phyloP scores from a whole-genome alignment of 2,888 invertebrate species.

The Oxyscelio sp. region DNA sequence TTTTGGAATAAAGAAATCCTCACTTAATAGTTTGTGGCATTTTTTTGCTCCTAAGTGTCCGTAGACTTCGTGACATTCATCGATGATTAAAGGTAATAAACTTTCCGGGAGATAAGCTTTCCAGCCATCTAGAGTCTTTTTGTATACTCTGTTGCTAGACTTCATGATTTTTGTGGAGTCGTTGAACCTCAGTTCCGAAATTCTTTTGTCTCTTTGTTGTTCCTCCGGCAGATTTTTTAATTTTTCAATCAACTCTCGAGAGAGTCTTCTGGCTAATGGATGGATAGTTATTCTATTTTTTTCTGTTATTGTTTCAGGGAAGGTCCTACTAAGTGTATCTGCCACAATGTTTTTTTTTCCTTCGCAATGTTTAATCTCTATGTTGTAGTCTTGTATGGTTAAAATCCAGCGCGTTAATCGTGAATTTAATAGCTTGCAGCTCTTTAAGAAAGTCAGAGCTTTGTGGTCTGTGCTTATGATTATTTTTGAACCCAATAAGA shows the following conservation, averaged over 20 bases:
- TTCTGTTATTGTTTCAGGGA: no score
- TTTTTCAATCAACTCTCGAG: not conserved
- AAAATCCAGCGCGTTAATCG: slow-evolving; percentile 79
- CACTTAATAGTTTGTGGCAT: not conserved
- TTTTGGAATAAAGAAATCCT: slow-evolving; percentile 15
- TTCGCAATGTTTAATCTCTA: slow-evolving; percentile 71
- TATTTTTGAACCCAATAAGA: slow-evolving; percentile 66
- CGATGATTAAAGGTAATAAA: no score
- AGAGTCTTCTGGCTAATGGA: not conserved
- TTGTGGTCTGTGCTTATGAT: slow-evolving; percentile 79
- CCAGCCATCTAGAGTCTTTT: no score
- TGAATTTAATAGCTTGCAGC: slow-evolving; percentile 76
- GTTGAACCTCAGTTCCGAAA: no score
- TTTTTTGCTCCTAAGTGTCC: slow-evolving; percentile 35
- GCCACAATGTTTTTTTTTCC: slow-evolving; percentile 77
- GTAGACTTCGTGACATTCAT: slow-evolving; percentile 18
- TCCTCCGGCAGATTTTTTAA: no score
- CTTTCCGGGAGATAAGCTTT: no score
- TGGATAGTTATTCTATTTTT: no score
- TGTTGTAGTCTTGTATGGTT: slow-evolving; percentile 78
- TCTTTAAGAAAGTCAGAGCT: slow-evolving; percentile 77
- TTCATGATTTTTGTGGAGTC: no score
- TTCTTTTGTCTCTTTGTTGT: no score
- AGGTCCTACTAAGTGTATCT: slow-evolving; percentile 41
- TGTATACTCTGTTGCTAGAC: no score